Percentiles rank a stretch among this genome's conserved stretches.
These are phyloP conservation scores for Pterocles orientalis DNA, from an alignment of 2,113 vertebrate genomes.

Conservation along the genomic window DNA sequence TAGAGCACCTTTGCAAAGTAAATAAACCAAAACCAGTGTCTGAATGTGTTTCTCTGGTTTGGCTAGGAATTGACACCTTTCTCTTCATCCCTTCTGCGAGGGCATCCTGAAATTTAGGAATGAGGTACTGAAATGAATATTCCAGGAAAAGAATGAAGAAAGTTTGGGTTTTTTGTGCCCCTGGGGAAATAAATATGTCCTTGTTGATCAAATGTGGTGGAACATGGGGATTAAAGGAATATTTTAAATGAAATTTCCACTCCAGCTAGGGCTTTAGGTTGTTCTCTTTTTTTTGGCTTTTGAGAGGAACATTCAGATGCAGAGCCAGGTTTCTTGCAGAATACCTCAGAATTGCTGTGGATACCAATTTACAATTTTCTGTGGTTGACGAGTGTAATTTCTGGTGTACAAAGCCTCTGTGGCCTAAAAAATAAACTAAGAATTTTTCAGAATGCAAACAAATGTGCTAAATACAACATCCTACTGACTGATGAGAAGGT, in stretches of 20 bases:
- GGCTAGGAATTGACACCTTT: not conserved
- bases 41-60: constrained; percentile 37
- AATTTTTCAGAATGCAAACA: not conserved
- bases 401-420: constrained; percentile 52
- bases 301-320: constrained; percentile 47
- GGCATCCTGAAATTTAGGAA: not conserved
- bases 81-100: not conserved
- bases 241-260: not conserved
- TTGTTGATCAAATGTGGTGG: not conserved
- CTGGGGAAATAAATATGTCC: not conserved
- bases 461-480: not conserved
- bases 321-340: constrained; percentile 45
- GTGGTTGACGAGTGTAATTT: constrained; percentile 54
- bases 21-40: constrained; percentile 26
- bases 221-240: not conserved
- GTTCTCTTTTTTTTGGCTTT: not conserved
- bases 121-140: not conserved
- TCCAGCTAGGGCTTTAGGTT: not conserved
- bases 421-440: not conserved
- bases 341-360: constrained; percentile 48
- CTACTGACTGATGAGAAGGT: not conserved
- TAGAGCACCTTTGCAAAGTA: not conserved
- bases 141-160: not conserved
- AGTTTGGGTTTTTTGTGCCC: not conserved
- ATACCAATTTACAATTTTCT: not conserved